Evolutionary conservation across 53 echinoderm and acorn worm genomes (phyloP).

Genomic region (Paelopatides confundens): DNA sequence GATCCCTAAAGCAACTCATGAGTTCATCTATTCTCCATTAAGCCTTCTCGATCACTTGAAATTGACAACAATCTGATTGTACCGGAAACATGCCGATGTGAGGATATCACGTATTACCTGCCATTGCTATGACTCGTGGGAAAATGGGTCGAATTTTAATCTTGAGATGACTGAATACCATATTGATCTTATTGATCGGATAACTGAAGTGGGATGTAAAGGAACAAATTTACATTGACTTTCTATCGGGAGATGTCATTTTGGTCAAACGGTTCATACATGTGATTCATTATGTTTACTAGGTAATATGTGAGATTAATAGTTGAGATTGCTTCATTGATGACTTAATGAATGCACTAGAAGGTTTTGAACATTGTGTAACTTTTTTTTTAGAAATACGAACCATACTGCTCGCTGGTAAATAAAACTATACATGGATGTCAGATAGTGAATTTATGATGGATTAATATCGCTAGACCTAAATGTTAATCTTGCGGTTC

Average conservation of each 20-base stretch:
- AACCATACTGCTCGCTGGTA: no score
- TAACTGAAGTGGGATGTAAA: neutral
- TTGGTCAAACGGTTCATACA: no score
- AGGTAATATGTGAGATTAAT: no score
- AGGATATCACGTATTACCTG: conserved; percentile 1
- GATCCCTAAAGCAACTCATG: conserved; percentile 34
- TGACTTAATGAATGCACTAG: no score
- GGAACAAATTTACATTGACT: neutral
- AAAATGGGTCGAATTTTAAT: neutral
- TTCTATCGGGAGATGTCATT: neutral
- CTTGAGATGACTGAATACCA: neutral
- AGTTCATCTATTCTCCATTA: conserved; percentile 43
- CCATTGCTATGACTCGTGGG: conserved; percentile 9
- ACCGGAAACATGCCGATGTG: conserved; percentile 28
- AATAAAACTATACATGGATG: no score
- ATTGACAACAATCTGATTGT: conserved; percentile 30
- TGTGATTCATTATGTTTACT: no score
- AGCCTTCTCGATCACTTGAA: neutral
- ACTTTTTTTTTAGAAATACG: no score
- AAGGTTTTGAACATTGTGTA: no score
- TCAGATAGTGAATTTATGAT: no score
- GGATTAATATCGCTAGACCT: no score
- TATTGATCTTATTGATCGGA: neutral
- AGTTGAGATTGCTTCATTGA: no score
- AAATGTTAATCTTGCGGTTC: no score